Evolutionary conservation across 2,888 invertebrate species (phyloP), one percentile per base, ranked within the genome.

Genomic region (Lepetodrilus schrolli): DNA sequence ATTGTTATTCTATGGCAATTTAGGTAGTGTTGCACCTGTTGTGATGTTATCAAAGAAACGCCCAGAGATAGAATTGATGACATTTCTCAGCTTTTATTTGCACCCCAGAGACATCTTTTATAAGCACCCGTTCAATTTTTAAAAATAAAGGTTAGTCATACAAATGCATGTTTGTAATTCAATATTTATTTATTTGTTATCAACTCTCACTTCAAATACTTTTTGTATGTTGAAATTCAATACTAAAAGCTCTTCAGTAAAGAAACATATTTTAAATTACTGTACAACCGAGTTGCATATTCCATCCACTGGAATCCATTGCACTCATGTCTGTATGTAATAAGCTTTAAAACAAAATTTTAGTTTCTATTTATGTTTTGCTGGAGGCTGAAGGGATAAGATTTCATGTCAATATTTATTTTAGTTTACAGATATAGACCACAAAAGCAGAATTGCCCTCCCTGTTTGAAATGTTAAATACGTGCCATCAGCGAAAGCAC

Each of bases 381-480:
- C 17, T 13, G 17, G 43, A 17, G 17, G n/a, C 43, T 13, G 3
- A 10, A 17, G 7, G 43, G 43, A 43, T 43, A 43, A 43, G 58
- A 30, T 30, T 23, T 58, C 34, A 10, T 58, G 58, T 58, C 58
- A 58, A 58, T 58, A 58, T 58, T 58, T 26, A 30, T 13, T 34
- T 58, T 30, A 58, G 58, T 58, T 58, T 30, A 58, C 30, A 58
- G 58, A 30, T 30, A 58, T 58, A 23, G 26, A 17, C 26, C 17
- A 34, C 30, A 58, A 58, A 26, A 21, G 34, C 30, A 30, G 17
- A 17, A 30, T 34, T 58, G 58, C 58, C 58, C 30, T 30, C 8
- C 34, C 17, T 58, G 34, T 58, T 58, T 58, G 58, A 58, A 58
- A 58, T 58, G 51, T 51, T 26, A 51, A 26, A 26, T 51, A 34